Conservation (phyloP, 2,888 invertebrate genomes). For the Cerceris ruficornis region DNA sequence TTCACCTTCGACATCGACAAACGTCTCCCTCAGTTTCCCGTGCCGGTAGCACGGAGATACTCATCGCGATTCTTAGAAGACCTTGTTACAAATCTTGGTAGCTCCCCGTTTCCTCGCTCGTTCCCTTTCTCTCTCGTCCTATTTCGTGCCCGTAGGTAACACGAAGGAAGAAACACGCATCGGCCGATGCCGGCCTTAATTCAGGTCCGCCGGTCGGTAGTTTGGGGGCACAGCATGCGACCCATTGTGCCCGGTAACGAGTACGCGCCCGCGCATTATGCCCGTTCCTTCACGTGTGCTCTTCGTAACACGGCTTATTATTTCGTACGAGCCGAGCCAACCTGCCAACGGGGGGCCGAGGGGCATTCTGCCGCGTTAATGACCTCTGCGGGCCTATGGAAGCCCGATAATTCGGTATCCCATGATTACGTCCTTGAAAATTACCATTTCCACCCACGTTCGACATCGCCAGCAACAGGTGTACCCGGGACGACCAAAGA, state of each 20-base stretch:
- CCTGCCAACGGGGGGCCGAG: slow-evolving; percentile 9
- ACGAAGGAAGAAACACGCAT: slow-evolving; percentile 12
- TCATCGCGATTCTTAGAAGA: too few relatives aligned
- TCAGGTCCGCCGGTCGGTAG: slow-evolving; percentile 53
- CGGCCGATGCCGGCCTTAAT: slow-evolving; percentile 50
- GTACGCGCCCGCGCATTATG: slow-evolving; percentile 58
- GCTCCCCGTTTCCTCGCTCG: neutral
- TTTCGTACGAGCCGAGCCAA: slow-evolving; percentile 35
- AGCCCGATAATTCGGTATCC: slow-evolving; percentile 27
- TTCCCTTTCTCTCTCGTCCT: slow-evolving; percentile 3
- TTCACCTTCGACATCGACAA: too few relatives aligned
- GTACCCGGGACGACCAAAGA: slow-evolving; percentile 4
- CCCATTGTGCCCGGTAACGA: slow-evolving; percentile 67
- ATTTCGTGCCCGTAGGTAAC: slow-evolving; percentile 20
- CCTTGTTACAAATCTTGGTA: neutral
- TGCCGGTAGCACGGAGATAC: too few relatives aligned
- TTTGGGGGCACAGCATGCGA: slow-evolving; percentile 68
- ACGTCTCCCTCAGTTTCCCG: too few relatives aligned
- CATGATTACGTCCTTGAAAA: slow-evolving; percentile 26
- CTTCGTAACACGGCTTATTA: slow-evolving; percentile 54
- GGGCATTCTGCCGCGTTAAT: slow-evolving; percentile 33
- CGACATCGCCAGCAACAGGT: slow-evolving; percentile 23
- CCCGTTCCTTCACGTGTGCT: slow-evolving; percentile 32
- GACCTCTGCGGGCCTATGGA: slow-evolving; percentile 21
- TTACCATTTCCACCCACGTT: slow-evolving; percentile 27